Percentiles rank a stretch among this genome's conserved stretches.
phyloP scores from a whole-genome alignment of 2,888 invertebrate species.

The Steinernema hermaphroditum region DNA sequence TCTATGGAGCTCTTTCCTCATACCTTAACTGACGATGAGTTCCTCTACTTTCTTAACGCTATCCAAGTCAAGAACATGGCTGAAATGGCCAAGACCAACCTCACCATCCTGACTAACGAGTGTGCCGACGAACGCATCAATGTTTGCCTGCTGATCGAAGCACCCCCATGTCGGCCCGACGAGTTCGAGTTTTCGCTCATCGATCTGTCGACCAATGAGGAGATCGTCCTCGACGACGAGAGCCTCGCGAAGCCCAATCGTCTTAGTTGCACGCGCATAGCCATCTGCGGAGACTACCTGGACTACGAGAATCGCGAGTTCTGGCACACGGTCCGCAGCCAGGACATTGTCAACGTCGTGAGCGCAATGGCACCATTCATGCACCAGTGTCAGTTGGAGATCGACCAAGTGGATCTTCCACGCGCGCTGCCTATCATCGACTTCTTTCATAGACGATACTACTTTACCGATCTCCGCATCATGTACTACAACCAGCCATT shows the following conservation, averaged over 20 bases:
- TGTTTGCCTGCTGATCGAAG: neutral
- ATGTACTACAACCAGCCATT: neutral
- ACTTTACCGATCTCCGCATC: slow-evolving; percentile 11
- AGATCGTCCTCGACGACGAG: neutral
- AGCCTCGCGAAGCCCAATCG: neutral
- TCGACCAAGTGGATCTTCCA: slow-evolving; percentile 5
- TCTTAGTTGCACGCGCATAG: neutral
- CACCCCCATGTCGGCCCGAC: neutral
- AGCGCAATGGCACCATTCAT: neutral
- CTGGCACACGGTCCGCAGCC: slow-evolving; percentile 2
- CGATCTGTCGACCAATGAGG: neutral
- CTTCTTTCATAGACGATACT: neutral
- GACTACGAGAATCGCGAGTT: slow-evolving; percentile 15
- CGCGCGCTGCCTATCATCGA: neutral
- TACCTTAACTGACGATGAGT: neutral
- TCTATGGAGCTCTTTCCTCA: neutral
- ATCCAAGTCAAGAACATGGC: neutral
- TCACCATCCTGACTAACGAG: neutral
- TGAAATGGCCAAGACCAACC: neutral
- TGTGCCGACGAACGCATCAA: neutral
- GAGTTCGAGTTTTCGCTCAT: neutral
- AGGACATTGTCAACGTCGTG: neutral
- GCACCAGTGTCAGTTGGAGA: neutral
- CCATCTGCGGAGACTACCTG: neutral
- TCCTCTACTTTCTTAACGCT: neutral